phyloP scores from a whole-genome alignment of 2,797 vertebrate species.

The Apogon talboti region DNA sequence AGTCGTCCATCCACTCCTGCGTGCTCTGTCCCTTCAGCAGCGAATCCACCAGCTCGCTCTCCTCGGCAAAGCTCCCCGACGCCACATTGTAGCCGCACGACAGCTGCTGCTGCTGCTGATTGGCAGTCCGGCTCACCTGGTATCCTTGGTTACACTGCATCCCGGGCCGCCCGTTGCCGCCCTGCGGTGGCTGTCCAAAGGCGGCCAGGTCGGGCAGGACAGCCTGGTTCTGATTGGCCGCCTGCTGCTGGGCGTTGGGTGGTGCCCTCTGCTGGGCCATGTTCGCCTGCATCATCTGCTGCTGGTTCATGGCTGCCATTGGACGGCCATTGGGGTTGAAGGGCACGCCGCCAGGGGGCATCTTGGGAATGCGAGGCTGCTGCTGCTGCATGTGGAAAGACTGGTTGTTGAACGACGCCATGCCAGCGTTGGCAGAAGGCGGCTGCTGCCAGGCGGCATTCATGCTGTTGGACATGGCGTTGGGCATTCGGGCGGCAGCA shows the following conservation, averaged over 20 bases:
- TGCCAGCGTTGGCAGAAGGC: slow-evolving; percentile 62
- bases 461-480: slow-evolving; percentile 76
- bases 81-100: slow-evolving; percentile 91
- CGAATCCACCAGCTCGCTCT: slow-evolving; percentile 94
- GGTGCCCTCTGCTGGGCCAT: slow-evolving; percentile 67
- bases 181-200: slow-evolving; percentile 87
- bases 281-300: slow-evolving; percentile 88
- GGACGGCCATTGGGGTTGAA: slow-evolving; percentile 84
- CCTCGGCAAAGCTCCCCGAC: slow-evolving; percentile 87
- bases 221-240: slow-evolving; percentile 83
- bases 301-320: slow-evolving; percentile 86
- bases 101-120: slow-evolving; percentile 85
- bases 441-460: slow-evolving; percentile 64
- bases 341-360: slow-evolving; percentile 79
- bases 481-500: slow-evolving; percentile 84
- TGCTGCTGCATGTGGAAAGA: slow-evolving; percentile 90
- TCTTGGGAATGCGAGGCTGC: slow-evolving; percentile 88
- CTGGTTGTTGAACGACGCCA: slow-evolving; percentile 82
- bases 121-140: slow-evolving; percentile 87
- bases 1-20: slow-evolving; percentile 97
- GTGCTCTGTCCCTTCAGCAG: slow-evolving; percentile 95
- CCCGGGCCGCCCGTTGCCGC: slow-evolving; percentile 78
- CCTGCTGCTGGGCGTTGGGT: slow-evolving; percentile 82
- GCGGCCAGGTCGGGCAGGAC: slow-evolving; percentile 87
- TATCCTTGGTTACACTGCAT: slow-evolving; percentile 93